Evolutionary conservation across 2,797 vertebrate genomes (phyloP), one percentile per base, ranked within the genome.

Genomic region (Manis crassicaudata): DNA sequence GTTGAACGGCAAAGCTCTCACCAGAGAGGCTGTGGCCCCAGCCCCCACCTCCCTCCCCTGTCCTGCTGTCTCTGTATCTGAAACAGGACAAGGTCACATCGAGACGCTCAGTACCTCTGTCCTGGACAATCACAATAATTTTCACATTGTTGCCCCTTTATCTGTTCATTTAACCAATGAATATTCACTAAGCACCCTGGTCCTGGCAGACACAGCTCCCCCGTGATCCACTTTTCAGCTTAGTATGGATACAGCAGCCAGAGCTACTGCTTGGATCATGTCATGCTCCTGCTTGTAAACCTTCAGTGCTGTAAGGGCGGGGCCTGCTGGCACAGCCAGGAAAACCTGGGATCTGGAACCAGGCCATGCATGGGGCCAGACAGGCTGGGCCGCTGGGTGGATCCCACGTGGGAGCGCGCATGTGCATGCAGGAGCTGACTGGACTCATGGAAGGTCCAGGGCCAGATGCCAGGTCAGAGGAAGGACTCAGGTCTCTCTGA

Each of bases 141-240:
- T 32, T 56, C 32, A 10, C 0, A 5, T 8, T 60, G 58, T 37
- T n/a, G 16, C 35, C 50, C 32, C 65, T 52, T 7, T 25, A 27
- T 40, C 46, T 67, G 62, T 56, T 56, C 35, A 11, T 76, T 58
- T 29, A 79, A 54, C 46, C n/a, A 16, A 37, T n/a, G 65, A 35
- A 50, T 35, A 5, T 1, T 52, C 83, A 67, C 23, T 6, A 13
- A 16, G 52, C 6, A 0, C 32, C 60, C n/a, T 0, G 0, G 13
- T n/a, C 7, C 35, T 14, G 37, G 68, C 37, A 46, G 88, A 23
- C n/a, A 12, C 8, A 1, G 18, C 62, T 72, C 90, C 62, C 37
- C 0, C 1, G 1, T 23, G 37, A 54, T 40, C 58, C 35, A 4
- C 3, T 43, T n/a, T 67, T 50, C 32, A 18, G 37, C 10, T 43